Evolutionary conservation across 2,113 vertebrate genomes (phyloP).

Genomic region (Tenrec ecaudatus): DNA sequence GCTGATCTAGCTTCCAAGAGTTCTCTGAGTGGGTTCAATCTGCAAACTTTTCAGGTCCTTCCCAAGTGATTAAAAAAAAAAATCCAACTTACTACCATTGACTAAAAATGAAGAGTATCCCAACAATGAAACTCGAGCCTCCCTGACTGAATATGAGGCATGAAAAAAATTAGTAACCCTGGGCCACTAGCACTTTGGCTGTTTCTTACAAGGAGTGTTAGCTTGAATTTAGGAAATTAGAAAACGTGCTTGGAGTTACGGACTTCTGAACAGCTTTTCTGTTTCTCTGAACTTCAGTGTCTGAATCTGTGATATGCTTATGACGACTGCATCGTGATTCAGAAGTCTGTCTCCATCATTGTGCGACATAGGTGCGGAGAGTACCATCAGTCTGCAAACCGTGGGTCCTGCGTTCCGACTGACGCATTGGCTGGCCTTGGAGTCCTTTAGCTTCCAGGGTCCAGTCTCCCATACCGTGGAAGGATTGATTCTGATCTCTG

Average conservation of each 20-base stretch:
- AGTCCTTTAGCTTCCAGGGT: neutral
- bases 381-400: neutral
- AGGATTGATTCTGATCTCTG: neutral
- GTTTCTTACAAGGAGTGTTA: neutral
- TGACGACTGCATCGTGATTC: neutral
- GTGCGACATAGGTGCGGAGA: neutral
- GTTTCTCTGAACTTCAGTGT: conserved; percentile 3
- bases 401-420: neutral
- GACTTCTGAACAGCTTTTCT: neutral
- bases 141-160: neutral
- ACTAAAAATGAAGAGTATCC: neutral
- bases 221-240: conserved; percentile 16
- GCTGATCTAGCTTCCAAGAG: neutral
- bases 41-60: neutral
- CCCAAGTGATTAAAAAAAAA: neutral
- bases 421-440: neutral
- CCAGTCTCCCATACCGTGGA: neutral
- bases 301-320: neutral
- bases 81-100: neutral
- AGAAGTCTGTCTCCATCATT: neutral
- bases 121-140: neutral
- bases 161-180: neutral
- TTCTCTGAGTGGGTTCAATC: neutral
- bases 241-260: neutral
- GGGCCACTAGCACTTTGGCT: too few species aligned